Evolutionary conservation across 2,113 vertebrate genomes (phyloP).

Genomic region (Elanoides forficatus): DNA sequence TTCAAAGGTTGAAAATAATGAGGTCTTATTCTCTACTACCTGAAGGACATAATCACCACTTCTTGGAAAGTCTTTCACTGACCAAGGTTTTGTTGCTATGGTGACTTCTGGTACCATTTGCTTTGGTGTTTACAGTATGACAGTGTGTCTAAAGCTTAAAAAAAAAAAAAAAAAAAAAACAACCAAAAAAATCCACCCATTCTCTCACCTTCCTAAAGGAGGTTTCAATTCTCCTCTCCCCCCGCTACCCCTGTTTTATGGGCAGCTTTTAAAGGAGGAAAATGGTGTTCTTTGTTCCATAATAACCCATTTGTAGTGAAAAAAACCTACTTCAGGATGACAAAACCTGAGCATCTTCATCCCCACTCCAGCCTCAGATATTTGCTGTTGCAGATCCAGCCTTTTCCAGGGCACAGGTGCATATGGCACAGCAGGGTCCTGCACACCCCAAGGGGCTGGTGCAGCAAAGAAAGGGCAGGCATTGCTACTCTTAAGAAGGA

Average conservation of each 20-base stretch:
- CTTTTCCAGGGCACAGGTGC: not conserved
- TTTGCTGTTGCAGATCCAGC: not conserved
- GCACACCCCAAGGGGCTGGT: not conserved
- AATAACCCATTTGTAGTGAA: not conserved
- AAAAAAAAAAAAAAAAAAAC: not conserved
- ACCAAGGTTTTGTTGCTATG: constrained; percentile 50
- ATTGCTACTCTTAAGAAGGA: not conserved
- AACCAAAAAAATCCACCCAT: not conserved
- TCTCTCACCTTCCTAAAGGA: not conserved
- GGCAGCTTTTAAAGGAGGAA: not conserved
- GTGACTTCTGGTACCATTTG: not conserved
- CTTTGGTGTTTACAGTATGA: constrained; percentile 8
- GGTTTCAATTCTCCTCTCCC: not conserved
- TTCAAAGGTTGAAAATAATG: not conserved
- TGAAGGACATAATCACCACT: constrained; percentile 11
- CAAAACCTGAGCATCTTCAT: not conserved
- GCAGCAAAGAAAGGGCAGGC: not conserved
- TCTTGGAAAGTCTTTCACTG: constrained; percentile 19
- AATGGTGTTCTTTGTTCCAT: not conserved
- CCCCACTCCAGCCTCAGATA: not conserved
- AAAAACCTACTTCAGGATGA: not conserved
- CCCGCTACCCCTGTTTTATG: not conserved
- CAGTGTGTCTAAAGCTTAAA: not conserved
- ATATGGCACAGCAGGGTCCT: accelerated
- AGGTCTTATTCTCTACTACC: constrained; percentile 1